Evolutionary conservation across 2,797 vertebrate species (phyloP).

Genomic region (Falco cherrug): DNA sequence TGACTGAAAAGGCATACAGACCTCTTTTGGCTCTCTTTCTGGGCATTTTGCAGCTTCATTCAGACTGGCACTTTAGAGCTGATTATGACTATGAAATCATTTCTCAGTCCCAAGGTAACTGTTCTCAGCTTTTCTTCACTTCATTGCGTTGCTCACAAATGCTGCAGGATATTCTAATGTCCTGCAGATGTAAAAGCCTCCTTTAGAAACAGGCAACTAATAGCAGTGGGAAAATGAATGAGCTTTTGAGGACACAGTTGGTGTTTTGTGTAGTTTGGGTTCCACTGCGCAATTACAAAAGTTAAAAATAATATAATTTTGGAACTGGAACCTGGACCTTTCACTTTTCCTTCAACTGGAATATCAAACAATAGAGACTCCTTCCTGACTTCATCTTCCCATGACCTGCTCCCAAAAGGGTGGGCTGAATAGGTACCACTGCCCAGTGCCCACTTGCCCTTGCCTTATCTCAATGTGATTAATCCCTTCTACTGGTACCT

Average conservation of each 20-base stretch:
- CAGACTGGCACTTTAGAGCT: background rate
- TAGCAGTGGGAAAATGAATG: background rate
- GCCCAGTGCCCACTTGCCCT: background rate
- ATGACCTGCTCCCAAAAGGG: background rate
- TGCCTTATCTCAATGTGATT: background rate
- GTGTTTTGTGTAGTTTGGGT: background rate
- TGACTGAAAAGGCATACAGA: background rate
- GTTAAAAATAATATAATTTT: background rate
- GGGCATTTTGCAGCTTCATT: constrained; percentile 4
- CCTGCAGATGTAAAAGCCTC: constrained; percentile 39
- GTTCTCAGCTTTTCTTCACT: constrained; percentile 19
- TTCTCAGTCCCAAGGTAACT: constrained; percentile 40
- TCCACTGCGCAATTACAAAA: background rate
- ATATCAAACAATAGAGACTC: background rate
- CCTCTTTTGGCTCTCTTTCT: background rate
- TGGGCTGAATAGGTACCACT: background rate
- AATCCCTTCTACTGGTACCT: background rate
- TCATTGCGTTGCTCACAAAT: background rate
- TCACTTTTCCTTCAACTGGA: background rate
- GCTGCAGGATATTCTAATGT: constrained; percentile 1
- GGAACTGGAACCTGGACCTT: background rate
- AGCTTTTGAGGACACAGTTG: background rate
- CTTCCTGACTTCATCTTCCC: background rate
- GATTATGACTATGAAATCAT: constrained; percentile 10
- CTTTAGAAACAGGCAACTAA: background rate